Evolutionary conservation across 2,888 invertebrate genomes (phyloP), one percentile per base, ranked within the genome.

Genomic region (Troides helena): DNA sequence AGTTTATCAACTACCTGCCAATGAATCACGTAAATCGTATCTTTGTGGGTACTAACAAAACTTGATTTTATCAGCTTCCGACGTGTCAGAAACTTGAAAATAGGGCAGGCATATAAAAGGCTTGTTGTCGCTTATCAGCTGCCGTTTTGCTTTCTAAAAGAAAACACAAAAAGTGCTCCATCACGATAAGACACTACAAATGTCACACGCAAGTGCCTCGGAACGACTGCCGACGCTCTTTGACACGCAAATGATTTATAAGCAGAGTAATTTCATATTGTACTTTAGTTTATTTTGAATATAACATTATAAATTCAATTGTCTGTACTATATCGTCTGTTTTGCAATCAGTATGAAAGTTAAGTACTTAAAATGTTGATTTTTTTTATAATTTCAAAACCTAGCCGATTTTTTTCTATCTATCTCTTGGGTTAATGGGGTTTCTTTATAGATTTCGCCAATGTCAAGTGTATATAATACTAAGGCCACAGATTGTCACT

Each of bases 101-200:
- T 59, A 36, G 58, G 23, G 36, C 59, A 59, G 63, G 68, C 63
- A 63, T 63, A 68, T 63, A 68, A 58, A 68, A 62, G 43, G 30
- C 58, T 21, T 30, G 30, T 50, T 66, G 60, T 21, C 50, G 46
- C 68, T 68, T 68, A 68, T 68, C 68, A 60, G 66, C 30, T 23
- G 63, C 58, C 61, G 56, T 65, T 68, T 68, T 63, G 68, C 68
- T 68, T 63, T 68, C 68, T 59, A 64, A 68, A 68, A 46, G 39
- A 50, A 68, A 68, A 68, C 64, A 64, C 58, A 64, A 62, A 62
- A 64, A 64, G 63, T 60, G 59, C 67, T 62, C 62, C 65, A 72
- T 72, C 69, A 61, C 69, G 68, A 68, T 68, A 68, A 69, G 66
- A 62, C 62, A 67, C 67, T 62, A 71, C 67, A 65, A 73, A 67